Evolutionary conservation across 2,113 vertebrate species (phyloP).

Genomic region (Pygoscelis antarcticus): DNA sequence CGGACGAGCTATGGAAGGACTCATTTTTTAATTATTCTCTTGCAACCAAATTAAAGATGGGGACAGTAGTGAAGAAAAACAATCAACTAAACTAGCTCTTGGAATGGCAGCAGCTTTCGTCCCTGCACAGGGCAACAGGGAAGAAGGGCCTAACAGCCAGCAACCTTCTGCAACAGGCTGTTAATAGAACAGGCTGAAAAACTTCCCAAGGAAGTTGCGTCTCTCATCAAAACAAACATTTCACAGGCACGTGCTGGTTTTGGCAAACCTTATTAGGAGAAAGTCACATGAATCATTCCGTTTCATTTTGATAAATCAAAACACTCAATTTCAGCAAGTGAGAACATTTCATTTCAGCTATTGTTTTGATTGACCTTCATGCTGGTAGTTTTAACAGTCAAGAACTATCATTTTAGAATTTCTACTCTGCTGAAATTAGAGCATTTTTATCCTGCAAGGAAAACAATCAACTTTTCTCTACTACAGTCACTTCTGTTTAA

Average conservation of each 20-base stretch:
- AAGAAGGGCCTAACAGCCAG: background rate
- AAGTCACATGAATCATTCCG: background rate
- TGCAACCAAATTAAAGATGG: background rate
- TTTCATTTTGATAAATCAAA: background rate
- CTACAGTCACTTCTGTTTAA: background rate
- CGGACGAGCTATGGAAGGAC: background rate
- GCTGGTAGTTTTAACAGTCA: background rate
- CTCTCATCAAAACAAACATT: background rate
- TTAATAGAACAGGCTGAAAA: background rate
- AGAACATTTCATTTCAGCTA: background rate
- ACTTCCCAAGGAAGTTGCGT: background rate
- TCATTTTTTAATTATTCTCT: background rate
- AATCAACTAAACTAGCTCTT: background rate
- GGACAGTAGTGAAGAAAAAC: background rate
- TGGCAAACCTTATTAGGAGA: background rate
- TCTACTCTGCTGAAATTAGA: background rate
- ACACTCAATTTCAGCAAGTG: background rate
- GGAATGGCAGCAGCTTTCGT: background rate
- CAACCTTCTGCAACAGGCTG: background rate
- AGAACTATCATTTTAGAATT: background rate
- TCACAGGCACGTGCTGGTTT: background rate
- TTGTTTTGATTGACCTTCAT: background rate
- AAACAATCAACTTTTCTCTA: background rate
- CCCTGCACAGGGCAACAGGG: background rate
- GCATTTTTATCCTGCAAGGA: background rate